phyloP scores from a whole-genome alignment of 2,113 vertebrate species.

The Lutjanus erythropterus region DNA sequence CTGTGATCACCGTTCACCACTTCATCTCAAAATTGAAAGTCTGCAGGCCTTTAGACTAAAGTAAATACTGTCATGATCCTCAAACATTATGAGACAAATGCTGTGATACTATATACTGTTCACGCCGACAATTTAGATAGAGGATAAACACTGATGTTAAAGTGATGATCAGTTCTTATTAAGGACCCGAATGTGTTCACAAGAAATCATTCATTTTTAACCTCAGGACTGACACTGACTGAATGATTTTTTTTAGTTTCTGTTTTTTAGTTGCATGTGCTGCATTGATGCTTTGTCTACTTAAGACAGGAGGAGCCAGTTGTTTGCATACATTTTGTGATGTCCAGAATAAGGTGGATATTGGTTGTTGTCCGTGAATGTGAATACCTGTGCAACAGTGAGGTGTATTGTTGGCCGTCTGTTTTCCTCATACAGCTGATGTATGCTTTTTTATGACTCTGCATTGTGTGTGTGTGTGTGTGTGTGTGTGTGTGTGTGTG shows the following conservation, averaged over 20 bases:
- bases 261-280: too few relatives aligned
- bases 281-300: slow-evolving; percentile 8
- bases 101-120: background rate
- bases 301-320: slow-evolving; percentile 12
- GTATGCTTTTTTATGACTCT: slow-evolving; percentile 44
- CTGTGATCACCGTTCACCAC: background rate
- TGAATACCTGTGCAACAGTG: slow-evolving; percentile 41
- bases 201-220: background rate
- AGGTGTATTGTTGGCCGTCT: slow-evolving; percentile 8
- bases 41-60: background rate
- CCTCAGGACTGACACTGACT: slow-evolving; percentile 3
- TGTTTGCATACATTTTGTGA: slow-evolving; percentile 30
- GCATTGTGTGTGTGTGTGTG: slow-evolving; percentile 15
- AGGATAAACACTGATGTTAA: too few relatives aligned
- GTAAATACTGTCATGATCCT: background rate
- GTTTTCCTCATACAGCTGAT: slow-evolving; percentile 39
- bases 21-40: background rate
- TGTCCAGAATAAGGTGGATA: slow-evolving; percentile 8
- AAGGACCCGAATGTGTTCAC: too few relatives aligned
- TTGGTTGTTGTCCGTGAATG: slow-evolving; percentile 19
- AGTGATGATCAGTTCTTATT: background rate
- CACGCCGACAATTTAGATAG: too few relatives aligned
- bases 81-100: background rate
- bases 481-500: slow-evolving; percentile 50
- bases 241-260: background rate